Conservation (phyloP, 1,140 invertebrate genomes). For the Dinothrombium tinctorium region DNA sequence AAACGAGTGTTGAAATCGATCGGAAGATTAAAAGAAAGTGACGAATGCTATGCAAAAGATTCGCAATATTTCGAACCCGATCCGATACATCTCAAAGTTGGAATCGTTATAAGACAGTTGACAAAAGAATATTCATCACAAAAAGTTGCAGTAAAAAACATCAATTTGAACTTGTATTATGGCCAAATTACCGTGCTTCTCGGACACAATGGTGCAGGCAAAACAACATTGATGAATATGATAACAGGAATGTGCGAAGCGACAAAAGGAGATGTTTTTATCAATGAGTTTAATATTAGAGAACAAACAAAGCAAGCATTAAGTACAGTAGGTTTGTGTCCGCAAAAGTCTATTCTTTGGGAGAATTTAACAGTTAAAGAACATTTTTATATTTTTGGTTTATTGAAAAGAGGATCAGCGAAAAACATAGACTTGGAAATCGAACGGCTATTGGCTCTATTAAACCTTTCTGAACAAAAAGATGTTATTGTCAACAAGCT, state of each 20-base stretch:
- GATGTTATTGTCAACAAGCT: constrained; percentile 32
- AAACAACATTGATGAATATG: constrained; percentile 57
- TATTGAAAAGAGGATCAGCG: constrained; percentile 29
- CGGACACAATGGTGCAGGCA: constrained; percentile 37
- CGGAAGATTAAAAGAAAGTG: no score
- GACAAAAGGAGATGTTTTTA: constrained; percentile 36
- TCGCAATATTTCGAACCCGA: no score
- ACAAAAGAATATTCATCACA: not conserved
- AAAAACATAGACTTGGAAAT: not conserved
- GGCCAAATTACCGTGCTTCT: constrained; percentile 43
- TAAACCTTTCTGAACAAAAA: not conserved
- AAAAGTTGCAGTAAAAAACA: constrained; percentile 39
- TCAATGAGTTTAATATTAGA: constrained; percentile 39
- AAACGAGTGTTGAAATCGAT: no score
- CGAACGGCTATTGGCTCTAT: not conserved
- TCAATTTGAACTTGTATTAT: constrained; percentile 45
- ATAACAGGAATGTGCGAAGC: constrained; percentile 41
- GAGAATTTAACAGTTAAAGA: constrained; percentile 22
- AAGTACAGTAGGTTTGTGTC: constrained; percentile 58
- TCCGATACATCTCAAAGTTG: no score
- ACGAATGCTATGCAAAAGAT: no score
- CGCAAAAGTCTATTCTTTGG: constrained; percentile 35
- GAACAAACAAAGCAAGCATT: constrained; percentile 30
- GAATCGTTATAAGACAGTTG: not conserved
- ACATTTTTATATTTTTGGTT: constrained; percentile 10